These are phyloP conservation scores for Echiichthys vipera DNA, from an alignment of 2,797 vertebrate genomes.

Conservation along the genomic window DNA sequence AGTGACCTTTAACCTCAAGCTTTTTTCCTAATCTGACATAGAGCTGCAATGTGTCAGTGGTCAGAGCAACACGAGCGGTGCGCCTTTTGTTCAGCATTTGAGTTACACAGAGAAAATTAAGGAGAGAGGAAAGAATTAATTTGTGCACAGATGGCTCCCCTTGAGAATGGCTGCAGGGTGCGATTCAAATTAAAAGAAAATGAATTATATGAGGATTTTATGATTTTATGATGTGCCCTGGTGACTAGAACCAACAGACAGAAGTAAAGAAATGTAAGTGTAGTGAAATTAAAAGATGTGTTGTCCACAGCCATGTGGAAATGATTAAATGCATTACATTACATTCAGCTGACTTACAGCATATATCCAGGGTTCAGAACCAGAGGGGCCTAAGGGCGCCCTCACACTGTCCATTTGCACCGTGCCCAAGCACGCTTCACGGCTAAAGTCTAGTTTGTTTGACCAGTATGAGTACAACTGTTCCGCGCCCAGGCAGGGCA, in stretches of 20 bases:
- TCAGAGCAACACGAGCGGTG: neutral
- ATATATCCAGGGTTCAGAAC: too few relatives aligned
- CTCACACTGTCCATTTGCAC: too few relatives aligned
- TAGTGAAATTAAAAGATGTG: constrained; percentile 19
- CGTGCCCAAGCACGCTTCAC: too few relatives aligned
- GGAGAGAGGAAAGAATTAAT: constrained; percentile 2
- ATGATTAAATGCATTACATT: too few relatives aligned
- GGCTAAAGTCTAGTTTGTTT: too few relatives aligned
- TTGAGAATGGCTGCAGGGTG: constrained; percentile 56
- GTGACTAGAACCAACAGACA: constrained; percentile 27
- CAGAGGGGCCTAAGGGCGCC: too few relatives aligned
- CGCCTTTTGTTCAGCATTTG: constrained; percentile 39
- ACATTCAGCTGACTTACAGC: too few relatives aligned
- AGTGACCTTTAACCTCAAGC: constrained; percentile 29
- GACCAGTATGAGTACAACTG: too few relatives aligned
- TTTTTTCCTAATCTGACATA: constrained; percentile 25
- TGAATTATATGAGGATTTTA: constrained; percentile 41
- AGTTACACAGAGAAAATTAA: constrained; percentile 23
- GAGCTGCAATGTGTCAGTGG: constrained; percentile 26
- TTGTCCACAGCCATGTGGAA: neutral
- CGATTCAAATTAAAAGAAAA: constrained; percentile 61
- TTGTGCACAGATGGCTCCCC: constrained; percentile 66
- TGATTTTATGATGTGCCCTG: constrained; percentile 38
- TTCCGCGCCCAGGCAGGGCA: too few relatives aligned
- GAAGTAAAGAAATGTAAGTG: constrained; percentile 5